Percentiles rank a stretch among this genome's conserved stretches.
These are phyloP conservation scores for Taurulus bubalis DNA, from an alignment of 2,113 vertebrate species.

Conservation along the genomic window DNA sequence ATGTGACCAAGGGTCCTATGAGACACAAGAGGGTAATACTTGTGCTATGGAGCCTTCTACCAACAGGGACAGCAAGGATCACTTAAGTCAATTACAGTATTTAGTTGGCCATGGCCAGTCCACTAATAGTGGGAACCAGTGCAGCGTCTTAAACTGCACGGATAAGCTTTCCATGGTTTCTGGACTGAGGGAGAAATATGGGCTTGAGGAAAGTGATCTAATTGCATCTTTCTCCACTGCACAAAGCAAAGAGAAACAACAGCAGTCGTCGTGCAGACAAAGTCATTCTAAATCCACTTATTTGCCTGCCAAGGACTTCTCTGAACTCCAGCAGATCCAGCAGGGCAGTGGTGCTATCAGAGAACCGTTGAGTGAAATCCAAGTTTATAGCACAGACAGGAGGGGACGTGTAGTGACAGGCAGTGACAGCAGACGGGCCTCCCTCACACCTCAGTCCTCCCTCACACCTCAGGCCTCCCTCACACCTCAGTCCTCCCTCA, in stretches of 20 bases:
- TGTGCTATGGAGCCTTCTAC: slow-evolving; percentile 39
- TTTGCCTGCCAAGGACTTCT: slow-evolving; percentile 58
- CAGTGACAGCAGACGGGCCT: slow-evolving; percentile 77
- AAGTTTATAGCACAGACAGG: slow-evolving; percentile 53
- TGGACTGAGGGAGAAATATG: slow-evolving; percentile 59
- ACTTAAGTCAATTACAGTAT: slow-evolving; percentile 67
- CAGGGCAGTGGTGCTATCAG: slow-evolving; percentile 55
- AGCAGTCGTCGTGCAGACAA: slow-evolving; percentile 58
- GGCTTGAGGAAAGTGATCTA: slow-evolving; percentile 65
- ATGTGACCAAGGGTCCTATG: slow-evolving; percentile 67
- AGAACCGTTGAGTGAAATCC: slow-evolving; percentile 73
- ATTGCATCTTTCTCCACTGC: slow-evolving; percentile 11
- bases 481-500: slow-evolving; percentile 73
- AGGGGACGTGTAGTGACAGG: slow-evolving; percentile 65
- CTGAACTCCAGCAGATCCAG: slow-evolving; percentile 67
- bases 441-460: slow-evolving; percentile 68
- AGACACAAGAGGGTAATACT: slow-evolving; percentile 56
- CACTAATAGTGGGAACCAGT: slow-evolving; percentile 62
- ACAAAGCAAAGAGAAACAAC: slow-evolving; percentile 65
- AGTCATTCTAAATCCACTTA: slow-evolving; percentile 59
- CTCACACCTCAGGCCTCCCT: slow-evolving; percentile 66
- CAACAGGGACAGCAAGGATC: slow-evolving; percentile 64
- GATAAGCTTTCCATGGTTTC: slow-evolving; percentile 60
- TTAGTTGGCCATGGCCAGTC: slow-evolving; percentile 59
- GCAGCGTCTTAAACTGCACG: slow-evolving; percentile 33